Base-by-base conservation (phyloP, 2,113 vertebrate species). In the Cololabis saira region DNA sequence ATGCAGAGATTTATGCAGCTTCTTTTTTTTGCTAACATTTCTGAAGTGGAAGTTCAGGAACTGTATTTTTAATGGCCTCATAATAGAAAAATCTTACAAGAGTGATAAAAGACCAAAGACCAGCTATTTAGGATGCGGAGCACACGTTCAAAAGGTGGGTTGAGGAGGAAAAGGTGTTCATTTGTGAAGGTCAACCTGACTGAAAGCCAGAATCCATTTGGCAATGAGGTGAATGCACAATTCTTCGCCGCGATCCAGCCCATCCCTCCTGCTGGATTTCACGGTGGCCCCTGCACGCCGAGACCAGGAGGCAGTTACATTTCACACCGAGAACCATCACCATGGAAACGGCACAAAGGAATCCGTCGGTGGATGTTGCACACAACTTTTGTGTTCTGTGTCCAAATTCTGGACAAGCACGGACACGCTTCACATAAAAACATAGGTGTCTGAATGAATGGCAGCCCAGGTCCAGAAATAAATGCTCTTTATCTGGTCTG, bases 311-410 rank as follows among this genome's bases (percentile, higher is more conserved):
- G 65, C 61, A 55, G 76, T 77, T 27, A 69, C 73, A 80, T 86
- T 86, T 83, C 87, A 85, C 78, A 82, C 72, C 59, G 45, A 1
- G 40, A 66, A 53, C 48, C 7, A 70, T 90, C 57, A 6, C 86
- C 73, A 88, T 89, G 66, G 89, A 81, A 72, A 89, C 80, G 27
- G 78, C 79, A 83, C 82, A 85, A 85, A 85, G 71, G 80, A 73
- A 82, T 84, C 80, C 74, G 74, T 77, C 71, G 45, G 71, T 53
- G 55, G 67, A 75, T 61, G 74, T 66, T 68, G 59, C 48, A 64
- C 59, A 41, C 5, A 73, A 84, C 79, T 84, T n/a, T 85, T 77
- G 19, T 59, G 48, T 22, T 73, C 62, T 5, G 49, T 15, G 61
- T 74, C 65, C 55, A 83, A 80, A 82, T 84, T 55, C 51, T 65